These are phyloP conservation scores for Parnassius glacialis DNA, from an alignment of 2,888 invertebrate genomes.

Conservation along the genomic window DNA sequence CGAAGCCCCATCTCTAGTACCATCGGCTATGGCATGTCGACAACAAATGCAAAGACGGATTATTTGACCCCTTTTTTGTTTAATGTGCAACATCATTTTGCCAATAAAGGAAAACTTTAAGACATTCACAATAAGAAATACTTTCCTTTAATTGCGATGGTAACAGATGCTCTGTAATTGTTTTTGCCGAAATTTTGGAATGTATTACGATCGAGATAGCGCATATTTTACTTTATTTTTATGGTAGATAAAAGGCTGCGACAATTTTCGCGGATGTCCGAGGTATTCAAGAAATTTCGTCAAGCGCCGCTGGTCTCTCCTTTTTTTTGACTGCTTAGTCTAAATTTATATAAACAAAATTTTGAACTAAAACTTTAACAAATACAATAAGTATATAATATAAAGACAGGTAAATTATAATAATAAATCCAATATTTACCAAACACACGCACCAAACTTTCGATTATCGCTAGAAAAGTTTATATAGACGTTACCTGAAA, in stretches of 20 bases:
- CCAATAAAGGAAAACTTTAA: conserved; percentile 4
- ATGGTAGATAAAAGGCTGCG: conserved; percentile 32
- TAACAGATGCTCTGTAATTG: background rate
- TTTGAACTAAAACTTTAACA: background rate
- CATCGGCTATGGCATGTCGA: conserved; percentile 34
- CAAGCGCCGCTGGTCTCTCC: conserved; percentile 38
- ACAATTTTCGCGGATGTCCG: conserved; percentile 32
- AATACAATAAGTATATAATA: conserved; percentile 30
- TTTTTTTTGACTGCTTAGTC: conserved; percentile 22
- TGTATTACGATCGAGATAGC: background rate
- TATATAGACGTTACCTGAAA: conserved; percentile 17
- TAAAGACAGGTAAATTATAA: conserved; percentile 26
- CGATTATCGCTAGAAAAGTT: background rate
- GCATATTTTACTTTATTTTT: conserved; percentile 34
- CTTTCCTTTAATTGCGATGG: conserved; percentile 11
- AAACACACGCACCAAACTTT: background rate
- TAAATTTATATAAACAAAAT: background rate
- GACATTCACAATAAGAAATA: background rate
- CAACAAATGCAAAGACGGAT: conserved; percentile 51
- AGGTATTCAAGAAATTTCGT: conserved; percentile 43
- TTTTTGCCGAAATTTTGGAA: background rate
- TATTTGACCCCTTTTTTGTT: conserved; percentile 1
- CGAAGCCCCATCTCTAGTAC: conserved; percentile 36
- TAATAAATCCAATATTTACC: conserved; percentile 14
- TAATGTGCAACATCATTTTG: too few species aligned